Evolutionary conservation across 2,797 vertebrate species (phyloP), one percentile per base, ranked within the genome.

Genomic region (Sus cebifrons): DNA sequence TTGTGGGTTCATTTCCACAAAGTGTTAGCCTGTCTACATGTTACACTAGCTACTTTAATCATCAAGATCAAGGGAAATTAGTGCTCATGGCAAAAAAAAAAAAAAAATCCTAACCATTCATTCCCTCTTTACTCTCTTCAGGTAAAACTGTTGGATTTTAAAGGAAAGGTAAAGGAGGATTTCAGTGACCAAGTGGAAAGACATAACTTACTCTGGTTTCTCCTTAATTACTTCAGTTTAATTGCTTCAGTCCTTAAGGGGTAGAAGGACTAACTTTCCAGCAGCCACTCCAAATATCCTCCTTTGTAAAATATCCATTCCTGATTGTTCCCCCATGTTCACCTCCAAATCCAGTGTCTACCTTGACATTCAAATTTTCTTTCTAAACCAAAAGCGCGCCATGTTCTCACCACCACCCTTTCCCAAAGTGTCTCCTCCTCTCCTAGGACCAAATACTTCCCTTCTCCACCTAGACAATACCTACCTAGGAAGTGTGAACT

Each of bases 51-150:
- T 79, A 67, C 4, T 2, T 25, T 78, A 86, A 58, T 44, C 40
- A 90, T 32, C 62, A 29, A 89, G 32, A 78, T 75, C 5, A 86
- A 91, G 16, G 4, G 6, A 95, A 89, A 91, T 75, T 27, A 36
- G 21, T 29, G 0, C 18, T 89, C 8, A 58, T 64, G 10, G 1
- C n/a, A n/a, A 23, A 25, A 44, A 70, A 36, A 36, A 36, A 36
- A 36, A 36, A 44, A 89, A 36, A 36, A n/a, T 13, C 17, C 17
- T 62, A 91, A 71, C 1, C 13, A 25, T 73, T 88, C 13, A 25
- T 73, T 88, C 73, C 83, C 17, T 68, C 78, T 89, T 82, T 5
- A 89, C 6, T 29, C 23, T 62, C 21, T 86, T 23, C 2, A 8
- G 44, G 14, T 89, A 64, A 58, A 89, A 81, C 32, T 58, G 16